Evolutionary conservation across 2,113 vertebrate genomes (phyloP).

Genomic region (Dermatemys mawii): DNA sequence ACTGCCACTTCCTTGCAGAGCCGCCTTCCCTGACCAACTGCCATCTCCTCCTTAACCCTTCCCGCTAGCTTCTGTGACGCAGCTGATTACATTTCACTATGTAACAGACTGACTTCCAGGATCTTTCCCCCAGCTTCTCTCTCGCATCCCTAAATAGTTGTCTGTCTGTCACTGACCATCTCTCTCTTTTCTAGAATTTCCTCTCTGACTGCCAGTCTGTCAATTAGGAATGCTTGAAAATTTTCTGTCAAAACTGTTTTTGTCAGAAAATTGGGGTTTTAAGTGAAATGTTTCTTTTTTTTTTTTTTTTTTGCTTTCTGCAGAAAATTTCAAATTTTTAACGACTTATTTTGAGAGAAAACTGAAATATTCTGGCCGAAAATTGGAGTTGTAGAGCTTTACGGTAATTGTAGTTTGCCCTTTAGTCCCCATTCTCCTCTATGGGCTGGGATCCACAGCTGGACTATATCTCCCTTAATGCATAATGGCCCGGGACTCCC

Average conservation of each 20-base stretch:
- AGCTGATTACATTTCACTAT: neutral
- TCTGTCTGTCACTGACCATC: neutral
- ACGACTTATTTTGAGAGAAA: neutral
- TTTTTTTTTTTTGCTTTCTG: too few species aligned
- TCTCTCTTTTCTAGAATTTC: neutral
- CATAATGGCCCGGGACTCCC: neutral
- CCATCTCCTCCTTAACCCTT: neutral
- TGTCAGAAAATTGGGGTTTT: neutral
- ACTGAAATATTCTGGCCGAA: neutral
- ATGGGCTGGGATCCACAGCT: neutral
- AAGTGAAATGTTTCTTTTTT: too few species aligned
- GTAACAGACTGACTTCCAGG: neutral
- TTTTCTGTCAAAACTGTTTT: neutral
- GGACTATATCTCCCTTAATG: neutral
- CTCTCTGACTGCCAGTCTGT: neutral
- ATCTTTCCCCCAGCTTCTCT: neutral
- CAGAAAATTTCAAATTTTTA: too few species aligned
- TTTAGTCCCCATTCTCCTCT: neutral
- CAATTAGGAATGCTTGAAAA: neutral
- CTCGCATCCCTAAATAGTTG: neutral
- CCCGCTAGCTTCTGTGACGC: neutral
- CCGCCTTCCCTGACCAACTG: neutral
- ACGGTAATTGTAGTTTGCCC: neutral
- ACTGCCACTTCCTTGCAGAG: neutral
- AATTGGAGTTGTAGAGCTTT: neutral